phyloP scores from a whole-genome alignment of 1,140 invertebrate species.

The Papilio dardanus region DNA sequence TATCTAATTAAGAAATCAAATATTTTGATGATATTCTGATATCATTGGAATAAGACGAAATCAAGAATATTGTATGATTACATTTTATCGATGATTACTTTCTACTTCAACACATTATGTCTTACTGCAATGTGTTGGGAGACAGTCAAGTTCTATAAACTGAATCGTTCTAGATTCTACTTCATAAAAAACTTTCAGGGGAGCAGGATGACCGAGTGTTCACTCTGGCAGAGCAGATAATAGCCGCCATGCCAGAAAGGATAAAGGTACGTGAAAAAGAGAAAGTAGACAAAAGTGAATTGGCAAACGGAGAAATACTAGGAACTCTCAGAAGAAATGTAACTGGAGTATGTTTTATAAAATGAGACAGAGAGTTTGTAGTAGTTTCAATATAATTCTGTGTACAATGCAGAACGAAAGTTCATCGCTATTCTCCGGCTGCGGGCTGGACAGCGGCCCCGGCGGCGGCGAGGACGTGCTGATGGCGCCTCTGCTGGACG shows the following conservation, averaged over 20 bases:
- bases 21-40: background rate
- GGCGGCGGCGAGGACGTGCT: constrained; percentile 83
- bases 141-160: background rate
- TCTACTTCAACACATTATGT: background rate
- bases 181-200: constrained; percentile 85
- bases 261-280: constrained; percentile 89
- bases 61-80: background rate
- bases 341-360: too few relatives aligned
- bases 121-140: background rate
- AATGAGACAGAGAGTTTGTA: too few relatives aligned
- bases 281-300: background rate
- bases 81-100: background rate
- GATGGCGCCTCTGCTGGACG: constrained; percentile 87
- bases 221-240: constrained; percentile 98
- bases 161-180: constrained; percentile 55
- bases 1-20: background rate
- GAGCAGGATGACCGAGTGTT: constrained; percentile 96
- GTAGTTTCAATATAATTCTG: constrained; percentile 21
- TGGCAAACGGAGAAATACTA: too few relatives aligned
- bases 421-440: constrained; percentile 83
- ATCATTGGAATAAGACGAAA: background rate
- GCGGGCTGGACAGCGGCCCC: constrained; percentile 79
- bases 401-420: constrained; percentile 84
- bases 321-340: too few relatives aligned
- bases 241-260: constrained; percentile 97